Evolutionary conservation across 2,888 invertebrate genomes (phyloP).

Genomic region (Caenorhabditis macrosperma): DNA sequence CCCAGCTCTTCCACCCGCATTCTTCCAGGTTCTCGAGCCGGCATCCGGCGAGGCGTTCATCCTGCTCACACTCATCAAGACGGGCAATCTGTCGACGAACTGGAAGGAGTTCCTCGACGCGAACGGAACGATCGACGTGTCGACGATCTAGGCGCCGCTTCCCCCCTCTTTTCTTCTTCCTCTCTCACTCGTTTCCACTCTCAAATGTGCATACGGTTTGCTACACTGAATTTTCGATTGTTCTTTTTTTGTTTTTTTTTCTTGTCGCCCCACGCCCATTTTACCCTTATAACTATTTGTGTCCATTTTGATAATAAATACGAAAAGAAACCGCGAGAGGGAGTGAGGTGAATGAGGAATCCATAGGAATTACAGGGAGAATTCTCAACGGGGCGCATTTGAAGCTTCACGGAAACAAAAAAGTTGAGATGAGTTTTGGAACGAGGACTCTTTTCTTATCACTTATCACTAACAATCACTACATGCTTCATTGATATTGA

Average conservation of each 20-base stretch:
- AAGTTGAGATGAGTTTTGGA: too few species aligned
- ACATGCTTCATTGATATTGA: too few species aligned
- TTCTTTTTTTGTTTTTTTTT: slow-evolving; percentile 6
- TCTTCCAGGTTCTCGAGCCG: slow-evolving; percentile 74
- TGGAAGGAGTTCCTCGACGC: slow-evolving; percentile 78
- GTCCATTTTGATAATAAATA: too few species aligned
- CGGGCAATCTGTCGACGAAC: slow-evolving; percentile 75
- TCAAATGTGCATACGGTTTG: slow-evolving; percentile 52
- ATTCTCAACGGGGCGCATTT: too few species aligned
- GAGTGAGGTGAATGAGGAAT: too few species aligned
- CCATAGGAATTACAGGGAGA: too few species aligned
- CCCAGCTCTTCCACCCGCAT: background rate
- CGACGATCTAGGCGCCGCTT: slow-evolving; percentile 41
- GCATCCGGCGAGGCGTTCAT: slow-evolving; percentile 78
- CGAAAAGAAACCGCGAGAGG: too few species aligned
- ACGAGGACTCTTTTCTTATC: too few species aligned
- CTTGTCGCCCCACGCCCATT: too few species aligned
- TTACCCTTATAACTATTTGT: too few species aligned
- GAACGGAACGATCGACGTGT: slow-evolving; percentile 76
- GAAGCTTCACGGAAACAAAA: too few species aligned
- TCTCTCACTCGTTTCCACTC: slow-evolving; percentile 8
- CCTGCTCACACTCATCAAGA: slow-evolving; percentile 75
- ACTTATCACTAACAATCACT: too few species aligned
- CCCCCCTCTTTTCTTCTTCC: background rate
- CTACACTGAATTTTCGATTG: slow-evolving; percentile 16